Percentiles rank a stretch among this genome's conserved stretches.
Conservation (phyloP, 2,888 invertebrate genomes). For the Orthonychiurus folsomi region DNA sequence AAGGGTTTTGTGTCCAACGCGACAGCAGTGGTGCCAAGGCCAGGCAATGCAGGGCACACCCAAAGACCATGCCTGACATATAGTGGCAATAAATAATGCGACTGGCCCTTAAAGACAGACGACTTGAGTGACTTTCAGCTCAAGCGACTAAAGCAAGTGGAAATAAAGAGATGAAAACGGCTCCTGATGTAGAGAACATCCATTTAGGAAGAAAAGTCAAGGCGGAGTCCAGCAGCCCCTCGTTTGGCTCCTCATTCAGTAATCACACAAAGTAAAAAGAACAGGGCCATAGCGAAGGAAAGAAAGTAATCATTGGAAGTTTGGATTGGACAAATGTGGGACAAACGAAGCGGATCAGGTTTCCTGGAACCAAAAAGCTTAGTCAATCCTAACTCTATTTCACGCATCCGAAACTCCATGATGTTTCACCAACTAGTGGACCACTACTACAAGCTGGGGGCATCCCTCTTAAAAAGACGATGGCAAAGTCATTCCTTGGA, state of each 20-base stretch:
- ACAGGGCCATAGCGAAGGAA: neutral
- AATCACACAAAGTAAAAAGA: neutral
- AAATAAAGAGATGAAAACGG: neutral
- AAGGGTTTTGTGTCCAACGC: too few relatives aligned
- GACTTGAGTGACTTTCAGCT: neutral
- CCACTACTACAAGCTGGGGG: too few relatives aligned
- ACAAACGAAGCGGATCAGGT: neutral
- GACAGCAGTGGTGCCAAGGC: too few relatives aligned
- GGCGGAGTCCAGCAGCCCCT: neutral
- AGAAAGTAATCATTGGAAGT: constrained; percentile 2
- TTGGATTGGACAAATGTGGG: constrained; percentile 5
- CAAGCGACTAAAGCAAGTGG: neutral
- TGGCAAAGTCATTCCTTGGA: too few relatives aligned
- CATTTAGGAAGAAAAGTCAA: too few relatives aligned
- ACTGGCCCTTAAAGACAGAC: neutral
- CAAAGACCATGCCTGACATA: too few relatives aligned
- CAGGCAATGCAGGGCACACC: too few relatives aligned
- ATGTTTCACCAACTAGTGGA: too few relatives aligned
- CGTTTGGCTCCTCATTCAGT: neutral
- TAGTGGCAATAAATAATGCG: too few relatives aligned
- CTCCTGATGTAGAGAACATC: neutral
- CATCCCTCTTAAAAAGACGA: too few relatives aligned
- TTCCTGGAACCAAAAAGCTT: neutral
- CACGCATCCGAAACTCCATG: too few relatives aligned
- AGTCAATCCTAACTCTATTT: too few relatives aligned